A percentile compares a stretch with the other conserved stretches of the same genome.
phyloP scores from a whole-genome alignment of 2,888 invertebrate species.

The Yponomeuta evonymella region DNA sequence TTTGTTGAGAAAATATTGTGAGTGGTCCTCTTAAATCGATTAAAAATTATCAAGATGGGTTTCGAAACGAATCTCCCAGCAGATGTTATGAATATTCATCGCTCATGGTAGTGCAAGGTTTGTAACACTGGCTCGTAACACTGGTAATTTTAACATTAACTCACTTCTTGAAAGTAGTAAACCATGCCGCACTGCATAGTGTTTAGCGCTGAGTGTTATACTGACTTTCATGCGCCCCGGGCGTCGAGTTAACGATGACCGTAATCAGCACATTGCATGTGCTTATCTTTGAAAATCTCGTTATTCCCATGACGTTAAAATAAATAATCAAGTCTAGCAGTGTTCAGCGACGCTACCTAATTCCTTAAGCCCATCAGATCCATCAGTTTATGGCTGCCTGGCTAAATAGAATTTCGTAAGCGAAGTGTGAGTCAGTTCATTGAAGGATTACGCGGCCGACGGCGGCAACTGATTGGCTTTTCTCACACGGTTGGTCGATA shows the following conservation, averaged over 20 bases:
- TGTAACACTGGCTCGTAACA: background rate
- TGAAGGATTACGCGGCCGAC: conserved; percentile 45
- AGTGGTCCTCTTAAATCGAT: background rate
- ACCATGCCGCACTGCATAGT: background rate
- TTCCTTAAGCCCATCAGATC: conserved; percentile 24
- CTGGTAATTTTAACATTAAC: background rate
- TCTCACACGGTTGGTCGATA: conserved; percentile 50
- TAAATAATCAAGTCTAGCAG: conserved; percentile 13
- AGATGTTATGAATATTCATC: background rate
- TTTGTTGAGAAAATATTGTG: background rate
- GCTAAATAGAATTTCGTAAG: conserved; percentile 37
- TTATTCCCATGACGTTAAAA: conserved; percentile 8
- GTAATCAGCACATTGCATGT: conserved; percentile 15
- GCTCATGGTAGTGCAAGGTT: background rate
- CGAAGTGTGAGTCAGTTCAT: conserved; percentile 45
- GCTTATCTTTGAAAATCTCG: conserved; percentile 10
- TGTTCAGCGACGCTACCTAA: conserved; percentile 12
- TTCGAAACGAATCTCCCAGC: background rate
- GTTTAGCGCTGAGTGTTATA: conserved; percentile 5
- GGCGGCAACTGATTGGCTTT: conserved; percentile 34
- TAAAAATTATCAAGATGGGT: conserved; percentile 1
- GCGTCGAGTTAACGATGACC: conserved; percentile 14
- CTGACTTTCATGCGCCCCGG: conserved; percentile 12
- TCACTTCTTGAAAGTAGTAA: conserved; percentile 1
- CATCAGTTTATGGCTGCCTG: conserved; percentile 30